A percentile compares a stretch with the other conserved stretches of the same genome.
Conservation (phyloP, 2,113 vertebrate species). For the Mesoclemmys tuberculata region DNA sequence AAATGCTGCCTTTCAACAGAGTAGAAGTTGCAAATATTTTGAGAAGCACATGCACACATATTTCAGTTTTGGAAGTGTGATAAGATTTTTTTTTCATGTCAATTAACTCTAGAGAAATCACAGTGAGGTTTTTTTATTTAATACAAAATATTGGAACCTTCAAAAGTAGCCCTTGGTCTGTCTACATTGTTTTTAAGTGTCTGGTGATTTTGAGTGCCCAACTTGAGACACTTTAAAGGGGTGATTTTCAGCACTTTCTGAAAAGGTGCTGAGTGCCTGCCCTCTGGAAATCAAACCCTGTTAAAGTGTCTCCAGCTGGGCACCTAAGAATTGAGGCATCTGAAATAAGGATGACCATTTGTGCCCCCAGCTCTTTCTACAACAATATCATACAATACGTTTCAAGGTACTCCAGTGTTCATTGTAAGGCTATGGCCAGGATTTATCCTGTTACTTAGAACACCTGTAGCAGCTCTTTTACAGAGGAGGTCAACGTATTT, state of each 20-base stretch:
- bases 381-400: not conserved
- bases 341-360: fast-evolving
- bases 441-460: not conserved
- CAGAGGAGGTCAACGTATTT: not conserved
- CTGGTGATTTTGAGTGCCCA: too few relatives aligned
- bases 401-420: not conserved
- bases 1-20: not conserved
- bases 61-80: not conserved
- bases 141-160: fast-evolving
- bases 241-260: not conserved
- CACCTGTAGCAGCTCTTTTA: not conserved
- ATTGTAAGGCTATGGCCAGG: fast-evolving
- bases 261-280: not conserved
- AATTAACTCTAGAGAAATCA: not conserved
- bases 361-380: fast-evolving
- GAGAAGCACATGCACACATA: not conserved
- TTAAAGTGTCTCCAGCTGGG: not conserved
- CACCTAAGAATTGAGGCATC: not conserved
- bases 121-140: not conserved
- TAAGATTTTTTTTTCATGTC: not conserved
- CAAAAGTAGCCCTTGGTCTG: not conserved
- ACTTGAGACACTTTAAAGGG: not conserved
- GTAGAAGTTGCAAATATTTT: not conserved
- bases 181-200: too few relatives aligned
- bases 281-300: not conserved